Base-by-base conservation (phyloP, 1,140 invertebrate species). In the Brachionus asplanchnoidis region DNA sequence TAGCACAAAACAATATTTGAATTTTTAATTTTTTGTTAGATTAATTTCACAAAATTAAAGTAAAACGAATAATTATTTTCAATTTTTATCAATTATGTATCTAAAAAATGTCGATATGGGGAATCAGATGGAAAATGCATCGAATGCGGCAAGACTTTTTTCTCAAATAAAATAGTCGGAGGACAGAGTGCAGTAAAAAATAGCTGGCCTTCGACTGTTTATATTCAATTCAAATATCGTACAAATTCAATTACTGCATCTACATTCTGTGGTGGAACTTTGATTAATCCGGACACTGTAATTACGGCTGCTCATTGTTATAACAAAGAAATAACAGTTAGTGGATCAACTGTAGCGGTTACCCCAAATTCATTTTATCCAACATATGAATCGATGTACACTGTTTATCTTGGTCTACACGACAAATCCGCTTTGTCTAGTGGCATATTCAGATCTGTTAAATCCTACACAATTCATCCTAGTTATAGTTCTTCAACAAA, bases 241-340 rank as follows among this genome's bases (percentile, higher is more conserved):
- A 3, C 17, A 20, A 17, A n/a, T 56, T 20, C 17, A 26, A 6
- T 12, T 7, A 9, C 14, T 3, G 42, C 12, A 17, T 2, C 8
- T 32, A 5, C 79, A 8, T 88, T 86, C 1, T 95, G 95, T 87
- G 94, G 94, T 12, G 95, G 93, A 68, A 93, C 92, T 5, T 92
- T 95, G 66, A 92, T 95, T 70, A 91, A 92, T 78, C 90, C 91
- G 8, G 91, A 93, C 86, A 93, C 93, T 14, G 92, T 95, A 6
- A 86, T 94, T 1, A 95, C 94, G 1, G 92, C 94, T 3, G 94
- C 94, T 65, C 92, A 93, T 87, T 95, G 95, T 88, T 83, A 44
- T 17, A 17, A 17, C 14, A 44, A 32, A 17, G 2, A 17, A 14
- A 20, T 75, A 3, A 75, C 14, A 75, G 5, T n/a, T 17, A 20